A percentile compares a stretch with the other conserved stretches of the same genome.
Evolutionary conservation across 2,888 invertebrate species (phyloP).

Genomic region (Drosophila peninsularis): DNA sequence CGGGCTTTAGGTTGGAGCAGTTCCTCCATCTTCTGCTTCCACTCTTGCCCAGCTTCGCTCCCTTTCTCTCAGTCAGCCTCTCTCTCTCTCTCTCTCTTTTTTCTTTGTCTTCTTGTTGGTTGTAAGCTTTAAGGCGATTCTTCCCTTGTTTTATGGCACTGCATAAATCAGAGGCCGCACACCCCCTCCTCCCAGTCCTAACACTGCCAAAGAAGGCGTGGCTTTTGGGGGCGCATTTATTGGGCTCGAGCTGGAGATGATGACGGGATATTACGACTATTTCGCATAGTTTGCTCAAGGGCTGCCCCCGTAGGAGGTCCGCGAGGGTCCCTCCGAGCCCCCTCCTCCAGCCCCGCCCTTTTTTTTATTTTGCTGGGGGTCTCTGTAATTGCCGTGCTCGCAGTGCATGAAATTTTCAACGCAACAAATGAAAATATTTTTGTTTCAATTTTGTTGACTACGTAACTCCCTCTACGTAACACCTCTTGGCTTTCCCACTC

Average conservation of each 20-base stretch:
- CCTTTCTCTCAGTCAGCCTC: not conserved
- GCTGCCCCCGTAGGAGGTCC: slow-evolving; percentile 7
- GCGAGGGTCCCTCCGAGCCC: not conserved
- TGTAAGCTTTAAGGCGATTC: slow-evolving; percentile 23
- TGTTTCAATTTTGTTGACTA: slow-evolving; percentile 24
- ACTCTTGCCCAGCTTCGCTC: not conserved
- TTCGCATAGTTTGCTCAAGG: slow-evolving; percentile 43
- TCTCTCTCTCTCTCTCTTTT: not conserved
- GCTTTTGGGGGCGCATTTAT: slow-evolving; percentile 47
- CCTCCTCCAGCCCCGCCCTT: not conserved
- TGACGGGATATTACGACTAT: slow-evolving; percentile 55
- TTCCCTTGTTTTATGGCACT: slow-evolving; percentile 52
- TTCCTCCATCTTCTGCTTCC: not conserved
- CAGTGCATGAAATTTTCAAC: slow-evolving; percentile 71
- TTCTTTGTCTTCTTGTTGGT: not conserved
- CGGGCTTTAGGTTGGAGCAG: not conserved
- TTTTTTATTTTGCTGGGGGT: slow-evolving; percentile 11
- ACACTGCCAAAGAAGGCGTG: slow-evolving; percentile 32
- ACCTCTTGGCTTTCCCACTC: slow-evolving; percentile 7
- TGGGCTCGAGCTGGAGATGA: slow-evolving; percentile 42
- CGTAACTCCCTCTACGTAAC: slow-evolving; percentile 8
- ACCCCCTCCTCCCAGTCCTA: not conserved
- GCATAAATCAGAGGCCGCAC: slow-evolving; percentile 63
- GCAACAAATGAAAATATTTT: slow-evolving; percentile 71
- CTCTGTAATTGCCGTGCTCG: slow-evolving; percentile 67